These are phyloP conservation scores for Scolopax mira DNA, from an alignment of 2,113 vertebrate genomes.

Conservation along the genomic window DNA sequence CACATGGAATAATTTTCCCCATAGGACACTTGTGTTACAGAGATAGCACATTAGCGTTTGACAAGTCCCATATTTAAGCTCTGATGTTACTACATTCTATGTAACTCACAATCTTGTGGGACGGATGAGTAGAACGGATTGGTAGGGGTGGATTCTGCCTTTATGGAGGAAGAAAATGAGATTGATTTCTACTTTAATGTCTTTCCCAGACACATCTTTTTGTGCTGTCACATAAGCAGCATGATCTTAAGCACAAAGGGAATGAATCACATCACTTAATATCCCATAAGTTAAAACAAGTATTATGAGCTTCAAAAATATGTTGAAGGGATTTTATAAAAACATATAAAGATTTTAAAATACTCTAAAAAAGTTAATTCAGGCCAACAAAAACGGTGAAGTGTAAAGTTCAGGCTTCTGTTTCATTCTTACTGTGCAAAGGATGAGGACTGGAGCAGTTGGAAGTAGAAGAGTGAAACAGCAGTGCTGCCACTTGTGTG, in stretches of 20 bases:
- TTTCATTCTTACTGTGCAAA: constrained; percentile 6
- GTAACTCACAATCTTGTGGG: neutral
- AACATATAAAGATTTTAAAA: neutral
- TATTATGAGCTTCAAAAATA: constrained; percentile 26
- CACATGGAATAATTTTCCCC: neutral
- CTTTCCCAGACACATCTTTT: neutral
- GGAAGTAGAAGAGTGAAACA: neutral
- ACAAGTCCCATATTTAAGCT: neutral
- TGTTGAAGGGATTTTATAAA: constrained; percentile 2
- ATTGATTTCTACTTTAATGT: neutral
- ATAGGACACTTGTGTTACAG: neutral
- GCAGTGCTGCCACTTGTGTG: neutral
- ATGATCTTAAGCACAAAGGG: neutral
- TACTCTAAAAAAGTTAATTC: neutral
- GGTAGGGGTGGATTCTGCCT: neutral
- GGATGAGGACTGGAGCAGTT: neutral
- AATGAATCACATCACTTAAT: neutral
- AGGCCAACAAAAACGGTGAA: neutral
- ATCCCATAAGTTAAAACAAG: neutral
- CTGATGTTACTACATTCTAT: neutral
- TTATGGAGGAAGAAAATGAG: neutral
- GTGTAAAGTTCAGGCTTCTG: constrained; percentile 14
- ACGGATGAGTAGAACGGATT: neutral
- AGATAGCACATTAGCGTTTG: neutral
- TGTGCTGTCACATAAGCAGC: neutral